Base-by-base conservation (phyloP, 2,797 vertebrate genomes). In the Manis javanica region DNA sequence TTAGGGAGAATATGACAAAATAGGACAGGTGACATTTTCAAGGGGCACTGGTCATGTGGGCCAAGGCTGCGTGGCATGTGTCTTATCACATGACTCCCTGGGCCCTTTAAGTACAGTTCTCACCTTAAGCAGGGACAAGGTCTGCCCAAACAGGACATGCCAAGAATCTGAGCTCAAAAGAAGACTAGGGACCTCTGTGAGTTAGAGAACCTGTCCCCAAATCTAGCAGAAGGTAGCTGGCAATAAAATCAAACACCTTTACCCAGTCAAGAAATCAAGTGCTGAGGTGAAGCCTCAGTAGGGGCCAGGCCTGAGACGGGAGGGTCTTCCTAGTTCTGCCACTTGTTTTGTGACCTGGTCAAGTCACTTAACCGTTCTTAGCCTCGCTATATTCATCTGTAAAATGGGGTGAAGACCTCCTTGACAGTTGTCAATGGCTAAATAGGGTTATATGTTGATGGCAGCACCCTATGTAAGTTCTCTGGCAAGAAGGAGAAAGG, bases 321-420 rank as follows among this genome's bases (percentile, higher is more conserved):
- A 64, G 53, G 12, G 3, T 61, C 51, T 79, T 74, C 23, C 15
- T 74, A 63, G 31, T 66, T 68, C 59, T 81, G 69, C 77, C 69
- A 29, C 42, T 86, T 90, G 61, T 51, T 57, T 81, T 93, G 87
- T 69, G 55, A 85, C 46, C 53, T 64, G 61, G 31, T 12, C 71
- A 88, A 78, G 92, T 83, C 61, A 74, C 42, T 96, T 90, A 77
- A 49, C 37, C 49, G 61, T 77, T 96, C 39, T 91, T 34, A 82
- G 78, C 57, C 64, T 46, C 61, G 39, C 15, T 61, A 87, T 92
- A 46, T 72, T 90, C 51, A 23, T 79, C 83, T 86, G 64, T 64
- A 19, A 83, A 79, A 13, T 92, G 86, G 77, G 34, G 49, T 71
- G 87, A 84, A 84, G n/a, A 55, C 46, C 69, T 82, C 23, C 49